Conservation (phyloP, 2,797 vertebrate genomes). For the Phoxinus dragarum region DNA sequence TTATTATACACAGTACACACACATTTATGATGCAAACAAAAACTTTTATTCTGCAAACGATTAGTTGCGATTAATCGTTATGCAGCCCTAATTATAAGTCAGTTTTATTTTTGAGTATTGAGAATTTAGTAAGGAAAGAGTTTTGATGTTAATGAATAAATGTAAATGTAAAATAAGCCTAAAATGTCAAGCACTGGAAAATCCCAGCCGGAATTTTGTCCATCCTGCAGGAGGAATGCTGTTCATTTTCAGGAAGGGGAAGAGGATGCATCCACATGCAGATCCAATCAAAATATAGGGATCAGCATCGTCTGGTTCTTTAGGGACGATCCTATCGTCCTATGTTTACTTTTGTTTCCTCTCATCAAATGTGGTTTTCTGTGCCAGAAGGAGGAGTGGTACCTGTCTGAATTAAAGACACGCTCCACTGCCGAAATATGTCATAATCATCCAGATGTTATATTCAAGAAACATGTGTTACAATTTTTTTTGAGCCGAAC, state of each 20-base stretch:
- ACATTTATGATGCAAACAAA: too few relatives aligned
- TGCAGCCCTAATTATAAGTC: too few relatives aligned
- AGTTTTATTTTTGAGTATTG: neutral
- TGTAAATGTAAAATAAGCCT: neutral
- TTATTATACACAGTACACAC: too few relatives aligned
- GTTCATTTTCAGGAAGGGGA: conserved; percentile 51
- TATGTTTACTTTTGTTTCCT: conserved; percentile 31
- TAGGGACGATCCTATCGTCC: conserved; percentile 6
- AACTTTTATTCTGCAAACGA: too few relatives aligned
- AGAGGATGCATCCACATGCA: conserved; percentile 48
- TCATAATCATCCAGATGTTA: conserved; percentile 32
- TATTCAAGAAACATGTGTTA: conserved; percentile 43
- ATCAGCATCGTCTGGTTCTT: conserved; percentile 8
- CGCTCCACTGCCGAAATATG: neutral
- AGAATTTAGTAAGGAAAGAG: neutral
- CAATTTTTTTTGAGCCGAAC: conserved; percentile 2
- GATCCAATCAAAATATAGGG: conserved; percentile 28
- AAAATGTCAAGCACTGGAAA: conserved; percentile 45
- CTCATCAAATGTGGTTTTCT: neutral
- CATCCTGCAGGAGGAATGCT: conserved; percentile 56
- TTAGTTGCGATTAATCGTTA: too few relatives aligned
- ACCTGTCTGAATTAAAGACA: conserved; percentile 32
- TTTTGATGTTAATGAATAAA: neutral
- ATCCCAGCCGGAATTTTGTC: conserved; percentile 54
- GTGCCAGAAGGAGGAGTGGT: neutral